phyloP scores from a whole-genome alignment of 1,140 invertebrate species.

The Drosophila ironensis region DNA sequence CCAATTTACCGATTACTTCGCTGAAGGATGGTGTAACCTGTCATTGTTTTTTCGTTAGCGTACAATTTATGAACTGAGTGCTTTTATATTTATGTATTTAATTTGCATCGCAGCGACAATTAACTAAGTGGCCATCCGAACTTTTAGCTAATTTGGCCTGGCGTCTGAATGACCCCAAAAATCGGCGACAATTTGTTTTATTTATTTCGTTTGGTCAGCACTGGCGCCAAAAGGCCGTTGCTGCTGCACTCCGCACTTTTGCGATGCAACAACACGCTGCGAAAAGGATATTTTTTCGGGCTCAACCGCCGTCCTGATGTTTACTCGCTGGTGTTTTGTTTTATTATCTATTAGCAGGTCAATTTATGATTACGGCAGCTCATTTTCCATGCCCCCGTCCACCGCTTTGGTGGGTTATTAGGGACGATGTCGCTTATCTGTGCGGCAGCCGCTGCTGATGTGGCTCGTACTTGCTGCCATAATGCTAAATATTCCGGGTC shows the following conservation, averaged over 20 bases:
- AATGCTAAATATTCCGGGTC: constrained; percentile 55
- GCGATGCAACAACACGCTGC: constrained; percentile 11
- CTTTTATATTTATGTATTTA: constrained; percentile 46
- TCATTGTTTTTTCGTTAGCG: constrained; percentile 6
- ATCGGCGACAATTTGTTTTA: constrained; percentile 61
- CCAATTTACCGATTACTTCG: not conserved
- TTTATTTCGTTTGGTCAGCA: constrained; percentile 53
- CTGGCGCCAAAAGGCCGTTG: constrained; percentile 52
- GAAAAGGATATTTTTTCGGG: not conserved
- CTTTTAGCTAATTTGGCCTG: constrained; percentile 73
- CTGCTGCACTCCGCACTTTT: constrained; percentile 33
- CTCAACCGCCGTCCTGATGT: constrained; percentile 1
- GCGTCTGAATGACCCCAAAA: constrained; percentile 48
- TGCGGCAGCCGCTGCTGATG: constrained; percentile 13
- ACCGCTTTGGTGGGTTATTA: constrained; percentile 40
- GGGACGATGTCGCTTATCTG: constrained; percentile 52
- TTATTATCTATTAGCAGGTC: constrained; percentile 66
- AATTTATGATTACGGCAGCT: constrained; percentile 54
- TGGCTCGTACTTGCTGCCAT: constrained; percentile 18
- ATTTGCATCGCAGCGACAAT: constrained; percentile 55
- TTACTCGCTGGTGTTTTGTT: constrained; percentile 28
- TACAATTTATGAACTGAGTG: constrained; percentile 11
- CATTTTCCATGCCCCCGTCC: not conserved
- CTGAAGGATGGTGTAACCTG: constrained; percentile 2
- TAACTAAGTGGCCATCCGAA: constrained; percentile 69